Conservation (phyloP, 53 echinoderm and acorn worm genomes). For the Luidia sarsii region DNA sequence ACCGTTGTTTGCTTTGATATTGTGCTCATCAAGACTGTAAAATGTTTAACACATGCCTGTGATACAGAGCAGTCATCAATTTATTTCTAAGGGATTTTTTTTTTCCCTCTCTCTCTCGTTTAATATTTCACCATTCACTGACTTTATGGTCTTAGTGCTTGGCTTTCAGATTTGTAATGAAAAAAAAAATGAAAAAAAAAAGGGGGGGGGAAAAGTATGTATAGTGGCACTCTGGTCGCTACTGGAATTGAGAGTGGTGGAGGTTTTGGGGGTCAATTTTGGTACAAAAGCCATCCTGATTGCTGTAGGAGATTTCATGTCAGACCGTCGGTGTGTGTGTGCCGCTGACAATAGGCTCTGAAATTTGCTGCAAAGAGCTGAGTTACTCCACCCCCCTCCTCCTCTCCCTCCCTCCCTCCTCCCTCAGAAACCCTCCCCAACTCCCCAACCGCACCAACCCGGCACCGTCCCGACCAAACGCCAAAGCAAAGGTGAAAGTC, state of each 20-base stretch:
- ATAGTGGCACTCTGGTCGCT: conserved; percentile 53
- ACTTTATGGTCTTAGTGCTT: not conserved
- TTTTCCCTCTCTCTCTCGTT: not conserved
- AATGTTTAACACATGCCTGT: no score
- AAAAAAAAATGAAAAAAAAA: no score
- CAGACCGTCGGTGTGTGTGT: not conserved
- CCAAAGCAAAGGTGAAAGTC: conserved; percentile 54
- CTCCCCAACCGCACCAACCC: no score
- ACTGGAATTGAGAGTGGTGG: conserved; percentile 34
- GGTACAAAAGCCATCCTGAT: not conserved
- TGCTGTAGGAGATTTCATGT: not conserved
- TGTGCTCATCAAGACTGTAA: not conserved
- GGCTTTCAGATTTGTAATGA: not conserved
- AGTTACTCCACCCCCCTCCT: no score
- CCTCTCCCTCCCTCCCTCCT: no score
- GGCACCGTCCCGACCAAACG: no score
- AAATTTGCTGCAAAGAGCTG: conserved; percentile 29
- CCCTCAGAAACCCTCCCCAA: no score
- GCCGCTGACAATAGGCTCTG: conserved; percentile 14
- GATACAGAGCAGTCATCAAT: no score
- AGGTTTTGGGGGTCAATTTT: conserved; percentile 24
- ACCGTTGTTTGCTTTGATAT: conserved; percentile 41
- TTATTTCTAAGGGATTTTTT: no score
- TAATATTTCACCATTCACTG: not conserved
- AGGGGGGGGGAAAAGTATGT: not conserved